Conservation (phyloP, 2,797 vertebrate genomes). For the Malurus splendens region DNA sequence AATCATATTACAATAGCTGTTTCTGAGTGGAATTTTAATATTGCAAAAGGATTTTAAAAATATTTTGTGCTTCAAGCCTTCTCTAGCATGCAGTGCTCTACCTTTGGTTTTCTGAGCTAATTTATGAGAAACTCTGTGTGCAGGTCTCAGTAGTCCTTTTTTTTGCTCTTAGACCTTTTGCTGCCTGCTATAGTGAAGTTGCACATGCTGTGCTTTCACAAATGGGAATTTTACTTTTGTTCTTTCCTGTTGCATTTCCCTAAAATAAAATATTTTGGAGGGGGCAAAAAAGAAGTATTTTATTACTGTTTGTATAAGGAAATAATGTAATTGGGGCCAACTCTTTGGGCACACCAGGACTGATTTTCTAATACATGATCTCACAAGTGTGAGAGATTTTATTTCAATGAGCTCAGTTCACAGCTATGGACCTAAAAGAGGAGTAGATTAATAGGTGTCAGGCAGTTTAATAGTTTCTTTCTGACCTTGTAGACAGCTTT, state of each 20-base stretch:
- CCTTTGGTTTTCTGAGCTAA: conserved; percentile 35
- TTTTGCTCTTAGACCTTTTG: conserved; percentile 43
- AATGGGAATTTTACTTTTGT: conserved; percentile 8
- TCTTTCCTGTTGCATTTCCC: conserved; percentile 39
- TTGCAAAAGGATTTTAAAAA: background rate
- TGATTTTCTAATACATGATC: conserved; percentile 12
- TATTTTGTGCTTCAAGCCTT: background rate
- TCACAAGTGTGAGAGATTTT: conserved; percentile 19
- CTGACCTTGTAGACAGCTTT: conserved; percentile 9
- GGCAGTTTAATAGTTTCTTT: conserved; percentile 25
- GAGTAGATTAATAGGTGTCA: conserved; percentile 19
- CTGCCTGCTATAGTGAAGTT: background rate
- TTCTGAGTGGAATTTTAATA: conserved; percentile 33
- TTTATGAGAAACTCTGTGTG: conserved; percentile 24
- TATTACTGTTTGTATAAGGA: conserved; percentile 11
- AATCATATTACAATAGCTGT: background rate
- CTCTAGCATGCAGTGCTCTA: background rate
- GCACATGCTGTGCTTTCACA: conserved; percentile 35
- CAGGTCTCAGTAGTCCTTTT: conserved; percentile 27
- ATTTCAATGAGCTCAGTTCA: conserved; percentile 42
- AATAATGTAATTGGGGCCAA: background rate
- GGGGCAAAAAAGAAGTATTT: background rate
- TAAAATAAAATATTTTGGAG: background rate
- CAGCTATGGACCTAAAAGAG: background rate
- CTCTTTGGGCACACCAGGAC: background rate